Percentiles rank a stretch among this genome's conserved stretches.
Evolutionary conservation across 2,797 vertebrate species (phyloP).

Genomic region (Lateolabrax maculatus): DNA sequence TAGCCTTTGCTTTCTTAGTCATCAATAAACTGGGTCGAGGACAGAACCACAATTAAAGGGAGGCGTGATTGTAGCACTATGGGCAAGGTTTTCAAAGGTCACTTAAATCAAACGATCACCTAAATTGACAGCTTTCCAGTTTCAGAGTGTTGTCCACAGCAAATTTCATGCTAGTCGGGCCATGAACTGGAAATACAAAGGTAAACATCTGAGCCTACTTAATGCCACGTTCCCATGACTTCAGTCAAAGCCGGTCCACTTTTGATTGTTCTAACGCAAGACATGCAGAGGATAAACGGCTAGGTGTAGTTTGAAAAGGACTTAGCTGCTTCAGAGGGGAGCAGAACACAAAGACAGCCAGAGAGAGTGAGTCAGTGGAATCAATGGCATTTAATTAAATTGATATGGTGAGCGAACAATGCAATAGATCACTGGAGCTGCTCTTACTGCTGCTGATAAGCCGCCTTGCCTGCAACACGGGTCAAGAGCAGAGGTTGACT

Average conservation of each 20-base stretch:
- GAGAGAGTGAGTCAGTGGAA: constrained; percentile 48
- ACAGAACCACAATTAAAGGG: background rate
- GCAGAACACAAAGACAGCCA: constrained; percentile 37
- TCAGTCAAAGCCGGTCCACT: background rate
- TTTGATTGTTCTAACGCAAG: constrained; percentile 3
- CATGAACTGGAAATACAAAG: background rate
- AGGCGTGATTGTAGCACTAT: background rate
- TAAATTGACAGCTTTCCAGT: background rate
- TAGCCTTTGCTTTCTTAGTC: background rate
- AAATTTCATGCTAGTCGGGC: background rate
- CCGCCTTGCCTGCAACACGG: constrained; percentile 29
- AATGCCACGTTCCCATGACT: background rate
- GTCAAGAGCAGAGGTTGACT: constrained; percentile 60
- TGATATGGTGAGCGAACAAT: constrained; percentile 69
- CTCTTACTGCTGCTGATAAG: constrained; percentile 63
- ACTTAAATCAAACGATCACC: background rate
- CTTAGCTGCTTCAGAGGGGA: constrained; percentile 24
- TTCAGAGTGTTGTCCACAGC: background rate
- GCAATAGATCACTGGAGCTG: constrained; percentile 58
- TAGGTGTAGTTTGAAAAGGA: constrained; percentile 43
- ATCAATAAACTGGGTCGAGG: background rate
- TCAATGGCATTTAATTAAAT: constrained; percentile 79
- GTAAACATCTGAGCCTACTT: background rate
- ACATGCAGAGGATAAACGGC: background rate
- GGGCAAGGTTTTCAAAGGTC: background rate